Evolutionary conservation across 1,140 invertebrate genomes (phyloP), one percentile per base, ranked within the genome.

Genomic region (Ganaspis sp.): DNA sequence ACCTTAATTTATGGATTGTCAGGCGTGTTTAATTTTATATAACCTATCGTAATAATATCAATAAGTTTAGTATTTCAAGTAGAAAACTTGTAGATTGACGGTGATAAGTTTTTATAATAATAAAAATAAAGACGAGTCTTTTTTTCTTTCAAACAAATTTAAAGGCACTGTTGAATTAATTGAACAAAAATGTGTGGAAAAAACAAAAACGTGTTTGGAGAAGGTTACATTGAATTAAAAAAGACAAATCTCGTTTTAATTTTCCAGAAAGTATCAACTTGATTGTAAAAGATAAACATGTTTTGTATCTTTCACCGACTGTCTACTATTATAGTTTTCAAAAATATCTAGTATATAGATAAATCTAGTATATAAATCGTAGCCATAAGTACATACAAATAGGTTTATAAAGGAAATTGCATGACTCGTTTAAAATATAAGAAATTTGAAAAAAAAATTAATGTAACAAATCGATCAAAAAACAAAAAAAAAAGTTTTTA

Each of bases 1-100:
- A 64, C 58, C 58, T 64, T 29, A 64, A 64, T 64, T 64, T 26
- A 64, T 64, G 58, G 23, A 64, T 64, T 64, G 58, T 64, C 26
- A n/a, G 21, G 58, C 58, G 21, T 64, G 58, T 64, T 29, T 64
- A 8, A 64, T 64, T 64, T 64, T 64, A 29, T 64, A 26, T 64
- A 64, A 64, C 15, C 58, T n/a, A 64, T 34, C 45, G n/a, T n/a
- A 64, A n/a, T 29, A 64, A 64, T 29, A 64, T 15, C 9, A 64
- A 29, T 64, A 64, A 64, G 58, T n/a, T 64, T 64, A 64, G 58
- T 64, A 64, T 64, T 64, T 64, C 26, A n/a, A n/a, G 0, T 29
- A n/a, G 23, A 54, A 54, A 23, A 21, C 17, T 3, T 9, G 53
- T 54, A 54, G 53, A 54, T 54, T 54, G 9, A 23, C 53, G 53